These are phyloP conservation scores for Polydrusus tereticollis DNA, from an alignment of 2,888 invertebrate species.

Conservation along the genomic window DNA sequence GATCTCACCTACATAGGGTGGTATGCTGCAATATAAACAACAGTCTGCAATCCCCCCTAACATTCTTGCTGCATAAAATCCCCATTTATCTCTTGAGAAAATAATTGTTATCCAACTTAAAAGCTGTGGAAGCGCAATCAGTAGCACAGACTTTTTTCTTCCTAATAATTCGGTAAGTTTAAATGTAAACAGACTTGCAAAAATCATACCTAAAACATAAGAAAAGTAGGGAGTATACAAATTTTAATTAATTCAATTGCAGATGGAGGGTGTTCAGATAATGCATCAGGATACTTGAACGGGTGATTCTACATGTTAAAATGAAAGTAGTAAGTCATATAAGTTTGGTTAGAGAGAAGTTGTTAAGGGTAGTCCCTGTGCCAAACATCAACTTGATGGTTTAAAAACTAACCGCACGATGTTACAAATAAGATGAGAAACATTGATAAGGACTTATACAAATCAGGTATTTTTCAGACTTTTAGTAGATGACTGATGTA, in stretches of 20 bases:
- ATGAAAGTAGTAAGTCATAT: too few species aligned
- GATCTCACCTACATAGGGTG: conserved; percentile 41
- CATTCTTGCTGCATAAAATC: conserved; percentile 30
- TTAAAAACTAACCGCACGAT: too few species aligned
- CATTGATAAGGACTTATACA: too few species aligned
- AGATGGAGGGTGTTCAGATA: too few species aligned
- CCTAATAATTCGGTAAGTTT: conserved; percentile 7
- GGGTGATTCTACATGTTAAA: too few species aligned
- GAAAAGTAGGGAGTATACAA: neutral
- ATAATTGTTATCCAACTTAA: conserved; percentile 12
- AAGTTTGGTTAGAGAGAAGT: too few species aligned
- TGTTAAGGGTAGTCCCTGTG: too few species aligned
- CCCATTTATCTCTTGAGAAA: conserved; percentile 34
- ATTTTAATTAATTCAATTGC: neutral
- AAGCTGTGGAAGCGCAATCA: conserved; percentile 16
- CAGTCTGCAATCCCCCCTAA: conserved; percentile 37
- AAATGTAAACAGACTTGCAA: conserved; percentile 17
- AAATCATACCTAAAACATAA: conserved; percentile 26
- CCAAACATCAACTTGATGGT: too few species aligned
- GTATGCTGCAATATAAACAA: conserved; percentile 24
- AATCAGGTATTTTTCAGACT: too few species aligned
- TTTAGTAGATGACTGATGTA: too few species aligned
- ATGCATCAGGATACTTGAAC: too few species aligned
- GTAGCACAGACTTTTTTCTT: conserved; percentile 26
- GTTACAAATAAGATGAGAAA: too few species aligned